phyloP scores from a whole-genome alignment of 1,140 invertebrate genomes.

The Bombyx mandarina region DNA sequence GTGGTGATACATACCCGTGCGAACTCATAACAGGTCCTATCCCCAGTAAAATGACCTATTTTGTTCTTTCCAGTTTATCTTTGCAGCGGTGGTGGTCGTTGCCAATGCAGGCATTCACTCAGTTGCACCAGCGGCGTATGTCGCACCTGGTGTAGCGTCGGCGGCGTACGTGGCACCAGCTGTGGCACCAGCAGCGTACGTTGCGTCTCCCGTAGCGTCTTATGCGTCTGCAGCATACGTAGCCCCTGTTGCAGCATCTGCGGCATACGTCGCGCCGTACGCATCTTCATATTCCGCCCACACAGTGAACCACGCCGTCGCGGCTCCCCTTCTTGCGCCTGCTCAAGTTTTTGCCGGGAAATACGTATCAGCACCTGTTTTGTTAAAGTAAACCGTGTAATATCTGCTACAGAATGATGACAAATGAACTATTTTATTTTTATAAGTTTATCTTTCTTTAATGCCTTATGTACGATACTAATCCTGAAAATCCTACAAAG shows the following conservation, averaged over 20 bases:
- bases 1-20: too few relatives aligned
- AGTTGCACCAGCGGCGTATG: too few relatives aligned
- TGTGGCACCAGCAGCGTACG: conserved; percentile 16
- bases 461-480: too few relatives aligned
- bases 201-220: conserved; percentile 10
- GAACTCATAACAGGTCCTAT: too few relatives aligned
- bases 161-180: conserved; percentile 2
- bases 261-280: conserved; percentile 65
- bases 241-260: conserved; percentile 47
- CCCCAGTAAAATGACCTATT: too few relatives aligned
- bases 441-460: too few relatives aligned
- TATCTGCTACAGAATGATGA: too few relatives aligned
- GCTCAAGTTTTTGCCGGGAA: background rate
- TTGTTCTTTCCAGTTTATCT: conserved; percentile 53
- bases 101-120: conserved; percentile 17
- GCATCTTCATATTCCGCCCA: conserved; percentile 71
- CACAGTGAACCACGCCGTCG: conserved; percentile 68
- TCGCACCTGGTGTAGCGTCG: background rate
- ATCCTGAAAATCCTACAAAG: too few relatives aligned
- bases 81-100: conserved; percentile 28
- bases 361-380: conserved; percentile 12
- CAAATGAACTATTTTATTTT: too few relatives aligned
- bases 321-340: conserved; percentile 46
- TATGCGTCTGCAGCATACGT: conserved; percentile 35
- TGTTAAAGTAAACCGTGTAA: conserved; percentile 4